phyloP scores from a whole-genome alignment of 2,888 invertebrate genomes.

The Siphonodentalium dalli region DNA sequence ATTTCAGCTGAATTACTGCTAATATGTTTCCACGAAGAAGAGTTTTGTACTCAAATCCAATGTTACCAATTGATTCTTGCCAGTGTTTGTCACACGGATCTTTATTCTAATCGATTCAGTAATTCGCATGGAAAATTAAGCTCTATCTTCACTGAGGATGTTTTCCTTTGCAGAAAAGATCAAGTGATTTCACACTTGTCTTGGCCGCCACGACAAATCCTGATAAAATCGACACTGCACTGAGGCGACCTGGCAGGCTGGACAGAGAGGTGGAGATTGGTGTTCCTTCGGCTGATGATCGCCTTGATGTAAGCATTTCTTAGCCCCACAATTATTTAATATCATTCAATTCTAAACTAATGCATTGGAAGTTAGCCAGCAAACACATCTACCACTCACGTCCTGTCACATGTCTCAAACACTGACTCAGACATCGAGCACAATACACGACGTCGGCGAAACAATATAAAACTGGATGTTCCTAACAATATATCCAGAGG shows the following conservation, averaged over 20 bases:
- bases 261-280: constrained; percentile 69
- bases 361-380: too few species aligned
- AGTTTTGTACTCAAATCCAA: not conserved
- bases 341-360: too few species aligned
- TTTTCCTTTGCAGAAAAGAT: constrained; percentile 19
- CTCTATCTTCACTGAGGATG: too few species aligned
- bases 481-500: too few species aligned
- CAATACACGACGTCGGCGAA: too few species aligned
- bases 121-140: not conserved
- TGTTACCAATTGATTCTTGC: not conserved
- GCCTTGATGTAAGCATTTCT: constrained; percentile 43
- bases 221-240: constrained; percentile 77
- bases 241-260: constrained; percentile 79
- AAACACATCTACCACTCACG: too few species aligned
- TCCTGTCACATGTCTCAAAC: too few species aligned
- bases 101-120: too few species aligned
- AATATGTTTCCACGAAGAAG: not conserved
- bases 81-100: not conserved
- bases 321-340: not conserved
- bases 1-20: too few species aligned
- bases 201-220: constrained; percentile 81
- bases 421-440: too few species aligned
- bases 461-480: too few species aligned
- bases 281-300: constrained; percentile 53
- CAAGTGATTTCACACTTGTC: constrained; percentile 70